Evolutionary conservation across 2,888 invertebrate genomes (phyloP).

Genomic region (Cyaniris semiargus): DNA sequence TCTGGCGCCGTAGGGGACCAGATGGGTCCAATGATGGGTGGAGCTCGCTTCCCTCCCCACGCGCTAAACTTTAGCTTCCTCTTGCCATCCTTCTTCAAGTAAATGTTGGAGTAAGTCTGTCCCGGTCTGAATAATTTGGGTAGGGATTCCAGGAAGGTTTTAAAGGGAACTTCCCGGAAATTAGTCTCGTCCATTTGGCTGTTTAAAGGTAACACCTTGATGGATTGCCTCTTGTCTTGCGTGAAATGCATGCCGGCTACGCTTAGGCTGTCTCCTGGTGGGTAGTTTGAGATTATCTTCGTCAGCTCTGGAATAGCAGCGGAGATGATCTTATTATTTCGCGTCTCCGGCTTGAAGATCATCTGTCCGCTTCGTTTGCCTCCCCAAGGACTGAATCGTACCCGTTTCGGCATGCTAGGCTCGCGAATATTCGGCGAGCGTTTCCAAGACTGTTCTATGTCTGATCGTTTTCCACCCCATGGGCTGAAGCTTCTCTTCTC

Average conservation of each 20-base stretch:
- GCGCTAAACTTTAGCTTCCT: slow-evolving; percentile 74
- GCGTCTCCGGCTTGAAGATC: slow-evolving; percentile 62
- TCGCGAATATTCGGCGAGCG: slow-evolving; percentile 58
- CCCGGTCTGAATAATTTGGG: slow-evolving; percentile 65
- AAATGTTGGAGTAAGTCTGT: slow-evolving; percentile 65
- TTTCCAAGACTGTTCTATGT: slow-evolving; percentile 66
- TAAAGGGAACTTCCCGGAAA: slow-evolving; percentile 61
- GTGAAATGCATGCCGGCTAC: slow-evolving; percentile 61
- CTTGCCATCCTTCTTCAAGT: slow-evolving; percentile 70
- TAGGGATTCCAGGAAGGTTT: slow-evolving; percentile 55
- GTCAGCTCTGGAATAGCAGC: slow-evolving; percentile 64
- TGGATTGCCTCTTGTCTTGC: slow-evolving; percentile 62
- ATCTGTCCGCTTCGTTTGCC: slow-evolving; percentile 71
- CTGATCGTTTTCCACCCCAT: slow-evolving; percentile 68
- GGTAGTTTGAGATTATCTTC: slow-evolving; percentile 61
- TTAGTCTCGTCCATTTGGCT: slow-evolving; percentile 53
- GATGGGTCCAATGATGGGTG: slow-evolving; percentile 73
- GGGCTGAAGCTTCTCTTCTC: slow-evolving; percentile 71
- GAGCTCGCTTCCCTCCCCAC: slow-evolving; percentile 73
- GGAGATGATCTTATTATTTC: slow-evolving; percentile 63
- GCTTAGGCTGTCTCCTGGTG: slow-evolving; percentile 53
- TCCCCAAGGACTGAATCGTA: slow-evolving; percentile 75
- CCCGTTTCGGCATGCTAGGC: slow-evolving; percentile 73
- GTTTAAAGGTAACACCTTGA: slow-evolving; percentile 61
- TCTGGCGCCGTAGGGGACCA: slow-evolving; percentile 64